Percentiles rank a stretch among this genome's conserved stretches.
Conservation (phyloP, 2,888 invertebrate genomes). For the Sminthurinus aureus region DNA sequence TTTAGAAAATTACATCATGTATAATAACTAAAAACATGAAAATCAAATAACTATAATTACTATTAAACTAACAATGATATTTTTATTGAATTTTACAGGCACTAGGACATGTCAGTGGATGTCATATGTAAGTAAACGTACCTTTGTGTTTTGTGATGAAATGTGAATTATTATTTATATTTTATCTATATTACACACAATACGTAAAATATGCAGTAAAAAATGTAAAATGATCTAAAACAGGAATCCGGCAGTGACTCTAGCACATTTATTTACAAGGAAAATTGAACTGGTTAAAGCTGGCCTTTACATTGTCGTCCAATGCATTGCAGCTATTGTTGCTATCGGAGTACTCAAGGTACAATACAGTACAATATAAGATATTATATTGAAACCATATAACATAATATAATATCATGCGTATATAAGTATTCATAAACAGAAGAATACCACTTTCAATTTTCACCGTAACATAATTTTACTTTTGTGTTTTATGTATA, state of each 20-base stretch:
- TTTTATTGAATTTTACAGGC: slow-evolving; percentile 45
- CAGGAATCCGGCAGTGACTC: slow-evolving; percentile 61
- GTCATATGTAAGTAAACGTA: slow-evolving; percentile 32
- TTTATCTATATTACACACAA: too few relatives aligned
- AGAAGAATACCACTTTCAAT: too few relatives aligned
- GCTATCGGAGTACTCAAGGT: slow-evolving; percentile 79
- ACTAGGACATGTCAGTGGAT: slow-evolving; percentile 53
- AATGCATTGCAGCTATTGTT: slow-evolving; percentile 66
- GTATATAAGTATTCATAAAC: too few relatives aligned
- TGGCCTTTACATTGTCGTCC: slow-evolving; percentile 63
- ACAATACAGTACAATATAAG: slow-evolving; percentile 35
- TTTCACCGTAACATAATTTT: too few relatives aligned
- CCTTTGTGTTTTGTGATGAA: too few relatives aligned
- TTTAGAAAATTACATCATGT: too few relatives aligned
- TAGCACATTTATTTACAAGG: slow-evolving; percentile 64
- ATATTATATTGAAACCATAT: background rate
- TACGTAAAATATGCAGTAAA: background rate
- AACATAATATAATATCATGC: too few relatives aligned
- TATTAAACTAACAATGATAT: background rate
- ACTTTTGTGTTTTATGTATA: too few relatives aligned
- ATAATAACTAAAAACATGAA: background rate
- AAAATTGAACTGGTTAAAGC: slow-evolving; percentile 63
- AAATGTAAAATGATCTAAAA: slow-evolving; percentile 37
- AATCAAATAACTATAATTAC: too few relatives aligned
- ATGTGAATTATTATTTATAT: too few relatives aligned